Percentiles rank a stretch among this genome's conserved stretches.
Conservation (phyloP, 2,797 vertebrate species). For the Sebastes cheni region DNA sequence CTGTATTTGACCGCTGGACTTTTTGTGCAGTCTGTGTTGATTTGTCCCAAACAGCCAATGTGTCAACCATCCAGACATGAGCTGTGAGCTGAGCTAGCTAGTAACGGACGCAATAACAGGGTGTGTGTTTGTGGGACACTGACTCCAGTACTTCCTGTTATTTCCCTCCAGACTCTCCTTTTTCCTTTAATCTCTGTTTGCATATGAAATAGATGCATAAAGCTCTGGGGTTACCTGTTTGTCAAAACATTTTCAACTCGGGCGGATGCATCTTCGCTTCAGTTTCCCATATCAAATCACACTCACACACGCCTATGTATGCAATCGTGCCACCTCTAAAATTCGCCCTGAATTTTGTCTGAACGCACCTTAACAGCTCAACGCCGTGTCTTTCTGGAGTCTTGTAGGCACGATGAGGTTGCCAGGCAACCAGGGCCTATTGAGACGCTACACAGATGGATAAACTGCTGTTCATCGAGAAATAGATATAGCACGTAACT, state of each 20-base stretch:
- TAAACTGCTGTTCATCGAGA: background rate
- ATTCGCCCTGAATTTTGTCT: background rate
- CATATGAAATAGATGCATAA: background rate
- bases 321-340: background rate
- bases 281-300: background rate
- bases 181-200: background rate
- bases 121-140: background rate
- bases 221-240: background rate
- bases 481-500: background rate
- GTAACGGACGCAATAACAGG: too few species aligned
- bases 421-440: background rate
- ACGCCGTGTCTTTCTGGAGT: background rate
- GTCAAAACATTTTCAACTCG: background rate
- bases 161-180: background rate
- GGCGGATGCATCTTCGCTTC: background rate
- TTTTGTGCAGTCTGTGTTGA: too few species aligned
- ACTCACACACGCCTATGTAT: too few species aligned
- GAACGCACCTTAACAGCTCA: background rate
- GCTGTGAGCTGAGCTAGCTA: too few species aligned
- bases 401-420: background rate
- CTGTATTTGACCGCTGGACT: too few species aligned
- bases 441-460: background rate
- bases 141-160: background rate
- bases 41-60: too few species aligned
- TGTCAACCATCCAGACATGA: too few species aligned